These are phyloP conservation scores for Agrotis segetum DNA, from an alignment of 2,888 invertebrate species.

Conservation along the genomic window DNA sequence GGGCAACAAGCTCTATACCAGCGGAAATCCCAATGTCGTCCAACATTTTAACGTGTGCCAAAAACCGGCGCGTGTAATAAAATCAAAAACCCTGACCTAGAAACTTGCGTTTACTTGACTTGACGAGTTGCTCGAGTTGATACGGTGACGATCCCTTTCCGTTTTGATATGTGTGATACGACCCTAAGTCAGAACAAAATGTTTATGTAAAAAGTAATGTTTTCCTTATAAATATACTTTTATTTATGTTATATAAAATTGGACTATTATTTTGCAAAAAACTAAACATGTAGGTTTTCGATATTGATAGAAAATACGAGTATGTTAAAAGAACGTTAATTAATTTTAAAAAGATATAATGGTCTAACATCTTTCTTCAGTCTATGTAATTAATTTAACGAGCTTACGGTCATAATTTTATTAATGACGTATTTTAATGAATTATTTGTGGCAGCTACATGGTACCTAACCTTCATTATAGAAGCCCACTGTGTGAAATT, in stretches of 20 bases:
- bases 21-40: slow-evolving; percentile 29
- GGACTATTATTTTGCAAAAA: too few relatives aligned
- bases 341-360: not conserved
- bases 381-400: slow-evolving; percentile 25
- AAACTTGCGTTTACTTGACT: slow-evolving; percentile 17
- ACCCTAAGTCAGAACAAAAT: too few relatives aligned
- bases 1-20: slow-evolving; percentile 40
- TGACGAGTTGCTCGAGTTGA: too few relatives aligned
- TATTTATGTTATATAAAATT: too few relatives aligned
- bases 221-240: too few relatives aligned
- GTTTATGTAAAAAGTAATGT: too few relatives aligned
- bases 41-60: slow-evolving; percentile 48
- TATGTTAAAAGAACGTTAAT: slow-evolving; percentile 5
- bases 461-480: slow-evolving; percentile 32
- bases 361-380: slow-evolving; percentile 7
- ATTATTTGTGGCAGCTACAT: slow-evolving; percentile 10
- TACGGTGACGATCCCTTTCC: too few relatives aligned
- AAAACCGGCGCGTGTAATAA: slow-evolving; percentile 36
- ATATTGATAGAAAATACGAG: not conserved
- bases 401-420: slow-evolving; percentile 26
- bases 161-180: too few relatives aligned
- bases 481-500: slow-evolving; percentile 30
- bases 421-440: slow-evolving; percentile 27
- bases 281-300: not conserved
- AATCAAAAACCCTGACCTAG: slow-evolving; percentile 50